These are phyloP conservation scores for Cephus rjabovi DNA, from an alignment of 2,888 invertebrate species.

Conservation along the genomic window DNA sequence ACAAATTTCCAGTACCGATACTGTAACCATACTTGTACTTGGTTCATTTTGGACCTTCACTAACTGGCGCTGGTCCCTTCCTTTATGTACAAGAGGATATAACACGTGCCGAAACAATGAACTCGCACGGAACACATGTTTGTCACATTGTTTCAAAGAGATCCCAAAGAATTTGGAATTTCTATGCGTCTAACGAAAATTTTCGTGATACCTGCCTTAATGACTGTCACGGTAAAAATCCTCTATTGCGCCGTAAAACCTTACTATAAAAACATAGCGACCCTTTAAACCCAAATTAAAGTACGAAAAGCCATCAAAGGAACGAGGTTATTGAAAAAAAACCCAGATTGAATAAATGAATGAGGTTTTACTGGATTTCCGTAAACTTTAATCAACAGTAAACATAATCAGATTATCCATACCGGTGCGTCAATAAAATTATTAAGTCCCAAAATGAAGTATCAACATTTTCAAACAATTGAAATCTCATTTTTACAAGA, in stretches of 20 bases:
- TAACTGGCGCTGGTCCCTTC: background rate
- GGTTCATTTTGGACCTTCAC: background rate
- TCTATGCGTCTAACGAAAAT: background rate
- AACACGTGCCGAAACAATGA: slow-evolving; percentile 1
- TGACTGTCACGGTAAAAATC: background rate
- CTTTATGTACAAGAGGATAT: background rate
- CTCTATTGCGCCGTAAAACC: background rate
- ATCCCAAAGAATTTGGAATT: background rate
- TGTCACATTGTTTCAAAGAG: background rate
- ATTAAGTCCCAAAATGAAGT: background rate
- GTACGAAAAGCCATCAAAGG: background rate
- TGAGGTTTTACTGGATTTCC: background rate
- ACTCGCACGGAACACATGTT: background rate
- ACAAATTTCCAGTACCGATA: background rate
- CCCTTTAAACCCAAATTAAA: background rate
- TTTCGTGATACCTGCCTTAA: background rate
- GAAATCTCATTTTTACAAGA: background rate
- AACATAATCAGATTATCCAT: background rate
- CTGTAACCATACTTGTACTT: background rate
- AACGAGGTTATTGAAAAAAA: background rate
- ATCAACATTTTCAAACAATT: background rate
- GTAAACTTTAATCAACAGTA: background rate
- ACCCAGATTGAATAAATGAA: background rate
- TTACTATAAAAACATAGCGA: background rate
- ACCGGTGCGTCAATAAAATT: background rate